Base-by-base conservation (phyloP, 2,888 invertebrate species). In the Cosmia trapezina region DNA sequence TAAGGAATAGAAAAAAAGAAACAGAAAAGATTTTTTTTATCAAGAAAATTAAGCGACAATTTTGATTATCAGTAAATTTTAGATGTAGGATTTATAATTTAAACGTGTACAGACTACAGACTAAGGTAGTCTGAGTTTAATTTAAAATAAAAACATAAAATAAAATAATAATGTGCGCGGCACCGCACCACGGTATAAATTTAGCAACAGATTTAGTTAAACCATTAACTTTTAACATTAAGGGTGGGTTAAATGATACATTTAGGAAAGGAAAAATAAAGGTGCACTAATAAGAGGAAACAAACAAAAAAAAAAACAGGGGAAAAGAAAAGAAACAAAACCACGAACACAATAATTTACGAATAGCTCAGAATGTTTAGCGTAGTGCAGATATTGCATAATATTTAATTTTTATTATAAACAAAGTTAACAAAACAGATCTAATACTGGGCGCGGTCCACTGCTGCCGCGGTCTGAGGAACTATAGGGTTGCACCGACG, bases 331-430 rank as follows among this genome's bases (percentile, higher is more conserved):
- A 90, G 70, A 72, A 83, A 88, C 71, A 76, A 86, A 77, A 86
- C 92, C 89, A 92, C 91, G 90, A 91, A 93, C 91, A 92, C 92
- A 92, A 90, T 89, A 83, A 92, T 89, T 89, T 89, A 94, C 91
- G 90, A 90, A 84, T 88, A 94, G 93, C 94, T 91, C 89, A 91
- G 85, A 92, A 90, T 90, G 86, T 92, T 92, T 89, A 95, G 94
- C 94, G 90, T 87, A 91, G 95, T 95, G 95, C 95, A 94, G 83
- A 90, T 90, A 91, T 93, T 91, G 92, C 91, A 90, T 93, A 89
- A 93, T 92, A 91, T 91, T 85, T 89, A 93, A 87, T 92, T 93
- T 79, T 93, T 93, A 95, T 93, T 93, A 94, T 90, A 94, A 95
- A 93, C 93, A 90, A 93, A 93, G 92, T 90, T 86, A 33, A 69